A percentile compares a stretch with the other conserved stretches of the same genome.
phyloP scores from a whole-genome alignment of 2,113 vertebrate species.

The Oryzias celebensis region DNA sequence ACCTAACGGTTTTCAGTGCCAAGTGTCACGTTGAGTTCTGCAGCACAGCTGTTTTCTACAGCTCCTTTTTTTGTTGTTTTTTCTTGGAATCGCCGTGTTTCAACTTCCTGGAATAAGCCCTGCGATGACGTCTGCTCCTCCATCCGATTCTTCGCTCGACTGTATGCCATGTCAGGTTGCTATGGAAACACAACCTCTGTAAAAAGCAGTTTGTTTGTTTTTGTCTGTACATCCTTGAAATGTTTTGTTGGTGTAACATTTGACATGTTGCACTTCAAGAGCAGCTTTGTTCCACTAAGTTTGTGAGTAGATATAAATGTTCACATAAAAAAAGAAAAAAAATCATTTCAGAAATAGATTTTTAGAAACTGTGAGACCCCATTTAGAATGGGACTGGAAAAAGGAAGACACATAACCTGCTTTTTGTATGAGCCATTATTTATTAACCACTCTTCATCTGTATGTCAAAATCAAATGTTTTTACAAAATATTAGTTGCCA shows the following conservation, averaged over 20 bases:
- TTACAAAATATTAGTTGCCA: too few relatives aligned
- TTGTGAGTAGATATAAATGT: background rate
- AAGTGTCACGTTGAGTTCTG: slow-evolving; percentile 41
- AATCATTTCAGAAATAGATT: slow-evolving; percentile 6
- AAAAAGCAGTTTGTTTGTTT: slow-evolving; percentile 12
- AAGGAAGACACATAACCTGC: slow-evolving; percentile 12
- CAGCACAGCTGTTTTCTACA: slow-evolving; percentile 12
- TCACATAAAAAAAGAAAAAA: slow-evolving; percentile 35
- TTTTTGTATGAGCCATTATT: background rate
- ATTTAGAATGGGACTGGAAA: slow-evolving; percentile 13
- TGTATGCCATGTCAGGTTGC: slow-evolving; percentile 15
- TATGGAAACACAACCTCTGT: slow-evolving; percentile 35
- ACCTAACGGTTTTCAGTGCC: slow-evolving; percentile 55
- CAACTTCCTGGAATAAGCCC: slow-evolving; percentile 3
- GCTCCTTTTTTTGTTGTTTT: slow-evolving; percentile 10
- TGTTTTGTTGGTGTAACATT: slow-evolving; percentile 3
- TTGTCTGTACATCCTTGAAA: background rate
- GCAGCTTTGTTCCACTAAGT: slow-evolving; percentile 18
- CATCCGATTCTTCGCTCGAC: background rate
- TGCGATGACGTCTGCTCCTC: slow-evolving; percentile 3
- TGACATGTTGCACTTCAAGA: slow-evolving; percentile 10
- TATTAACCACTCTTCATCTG: too few relatives aligned
- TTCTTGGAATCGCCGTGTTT: slow-evolving; percentile 1
- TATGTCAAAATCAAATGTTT: too few relatives aligned
- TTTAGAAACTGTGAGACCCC: slow-evolving; percentile 23